Percentiles rank a stretch among this genome's conserved stretches.
These are phyloP conservation scores for Bugula neritina DNA, from an alignment of 2,888 invertebrate genomes.

Conservation along the genomic window DNA sequence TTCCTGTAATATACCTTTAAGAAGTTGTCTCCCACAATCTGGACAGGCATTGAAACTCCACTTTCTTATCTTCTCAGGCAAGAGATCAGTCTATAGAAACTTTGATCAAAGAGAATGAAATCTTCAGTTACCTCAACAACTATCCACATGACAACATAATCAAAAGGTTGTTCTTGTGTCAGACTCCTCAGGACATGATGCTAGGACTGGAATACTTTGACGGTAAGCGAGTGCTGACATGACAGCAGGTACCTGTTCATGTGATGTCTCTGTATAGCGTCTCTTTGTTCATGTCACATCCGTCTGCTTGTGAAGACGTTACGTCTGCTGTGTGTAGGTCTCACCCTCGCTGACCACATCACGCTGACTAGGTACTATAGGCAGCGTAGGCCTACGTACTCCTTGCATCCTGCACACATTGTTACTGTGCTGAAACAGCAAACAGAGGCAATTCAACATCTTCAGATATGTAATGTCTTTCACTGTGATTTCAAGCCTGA, in stretches of 20 bases:
- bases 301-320: too few relatives aligned
- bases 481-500: constrained; percentile 25
- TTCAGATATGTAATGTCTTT: background rate
- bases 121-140: background rate
- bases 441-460: constrained; percentile 2
- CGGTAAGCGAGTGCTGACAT: background rate
- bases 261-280: too few relatives aligned
- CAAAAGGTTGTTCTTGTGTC: background rate
- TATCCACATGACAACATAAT: constrained; percentile 19
- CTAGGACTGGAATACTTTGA: constrained; percentile 19
- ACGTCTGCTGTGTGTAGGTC: too few relatives aligned
- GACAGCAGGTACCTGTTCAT: too few relatives aligned
- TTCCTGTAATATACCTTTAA: too few relatives aligned
- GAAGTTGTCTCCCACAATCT: too few relatives aligned
- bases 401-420: background rate
- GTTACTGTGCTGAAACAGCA: background rate
- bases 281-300: too few relatives aligned
- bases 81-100: background rate
- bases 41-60: too few relatives aligned
- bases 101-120: constrained; percentile 9
- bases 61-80: too few relatives aligned
- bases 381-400: background rate
- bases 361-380: background rate
- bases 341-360: background rate
- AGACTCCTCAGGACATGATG: background rate